phyloP scores from a whole-genome alignment of 92 coral and sea anemone genomes.

The Paramuricea clavata region DNA sequence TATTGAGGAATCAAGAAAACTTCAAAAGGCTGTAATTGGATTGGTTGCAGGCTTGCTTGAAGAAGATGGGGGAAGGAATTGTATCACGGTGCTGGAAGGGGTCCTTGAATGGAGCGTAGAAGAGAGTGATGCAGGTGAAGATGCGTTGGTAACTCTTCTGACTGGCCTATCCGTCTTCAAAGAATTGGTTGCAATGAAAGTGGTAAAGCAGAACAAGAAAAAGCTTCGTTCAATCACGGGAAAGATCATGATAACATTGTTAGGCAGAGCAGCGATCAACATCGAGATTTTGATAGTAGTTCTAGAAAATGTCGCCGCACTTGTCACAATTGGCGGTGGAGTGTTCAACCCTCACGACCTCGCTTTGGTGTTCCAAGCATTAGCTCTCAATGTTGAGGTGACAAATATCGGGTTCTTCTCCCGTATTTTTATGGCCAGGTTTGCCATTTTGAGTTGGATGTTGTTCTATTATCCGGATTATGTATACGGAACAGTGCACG shows the following conservation, averaged over 20 bases:
- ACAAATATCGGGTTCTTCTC: neutral
- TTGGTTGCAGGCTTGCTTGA: constrained; percentile 12
- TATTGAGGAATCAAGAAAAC: neutral
- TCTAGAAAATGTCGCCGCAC: constrained; percentile 24
- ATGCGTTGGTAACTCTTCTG: neutral
- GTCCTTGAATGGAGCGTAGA: constrained; percentile 17
- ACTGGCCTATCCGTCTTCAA: constrained; percentile 27
- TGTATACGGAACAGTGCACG: constrained; percentile 32
- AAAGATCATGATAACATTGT: constrained; percentile 6
- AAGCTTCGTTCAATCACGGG: constrained; percentile 11
- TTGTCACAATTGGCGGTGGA: constrained; percentile 27
- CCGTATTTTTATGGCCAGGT: constrained; percentile 40
- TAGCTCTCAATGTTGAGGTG: neutral
- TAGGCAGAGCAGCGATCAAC: constrained; percentile 11
- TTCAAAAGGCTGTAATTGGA: neutral
- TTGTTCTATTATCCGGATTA: constrained; percentile 36
- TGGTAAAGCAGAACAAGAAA: constrained; percentile 18
- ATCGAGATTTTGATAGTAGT: constrained; percentile 11
- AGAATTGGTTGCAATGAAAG: constrained; percentile 15
- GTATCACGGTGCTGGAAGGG: neutral
- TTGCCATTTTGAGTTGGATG: constrained; percentile 30
- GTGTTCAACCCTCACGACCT: constrained; percentile 30
- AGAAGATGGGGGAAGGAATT: constrained; percentile 19
- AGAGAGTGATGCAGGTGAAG: neutral
- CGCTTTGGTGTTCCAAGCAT: constrained; percentile 18